Conservation (phyloP, 2,888 invertebrate genomes). For the Priocnemis perturbator region DNA sequence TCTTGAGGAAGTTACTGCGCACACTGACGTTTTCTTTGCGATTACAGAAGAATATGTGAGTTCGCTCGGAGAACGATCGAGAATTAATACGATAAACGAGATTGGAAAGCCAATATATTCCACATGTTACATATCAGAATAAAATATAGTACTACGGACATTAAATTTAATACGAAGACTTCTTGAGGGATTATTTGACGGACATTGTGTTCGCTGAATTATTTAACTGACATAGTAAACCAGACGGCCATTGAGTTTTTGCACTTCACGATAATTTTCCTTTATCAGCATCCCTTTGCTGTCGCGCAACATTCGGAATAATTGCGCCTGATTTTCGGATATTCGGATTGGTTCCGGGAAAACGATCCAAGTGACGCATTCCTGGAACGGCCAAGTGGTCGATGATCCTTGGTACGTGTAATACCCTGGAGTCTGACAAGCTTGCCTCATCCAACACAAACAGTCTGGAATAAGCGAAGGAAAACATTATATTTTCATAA, state of each 20-base stretch:
- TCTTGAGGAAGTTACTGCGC: no score
- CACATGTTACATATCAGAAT: no score
- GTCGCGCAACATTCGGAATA: slow-evolving; percentile 39
- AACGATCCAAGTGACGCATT: slow-evolving; percentile 64
- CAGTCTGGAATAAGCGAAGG: slow-evolving; percentile 37
- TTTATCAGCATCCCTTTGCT: slow-evolving; percentile 26
- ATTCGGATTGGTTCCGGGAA: slow-evolving; percentile 59
- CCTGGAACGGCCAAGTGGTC: slow-evolving; percentile 58
- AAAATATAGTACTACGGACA: no score
- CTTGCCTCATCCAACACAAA: slow-evolving; percentile 55
- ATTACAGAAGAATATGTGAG: no score
- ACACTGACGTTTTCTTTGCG: no score
- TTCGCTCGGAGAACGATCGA: no score
- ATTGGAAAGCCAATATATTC: no score
- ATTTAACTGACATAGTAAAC: slow-evolving; percentile 37
- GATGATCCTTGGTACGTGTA: slow-evolving; percentile 61
- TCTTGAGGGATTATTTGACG: no score
- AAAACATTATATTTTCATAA: not conserved
- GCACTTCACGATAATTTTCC: slow-evolving; percentile 45
- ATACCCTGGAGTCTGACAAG: slow-evolving; percentile 53
- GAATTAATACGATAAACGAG: no score
- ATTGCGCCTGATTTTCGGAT: slow-evolving; percentile 55
- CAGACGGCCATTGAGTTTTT: slow-evolving; percentile 41
- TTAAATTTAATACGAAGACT: no score
- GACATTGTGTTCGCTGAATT: no score